Conservation (phyloP, 2,113 vertebrate species). For the Speoplatyrhinus poulsoni region DNA sequence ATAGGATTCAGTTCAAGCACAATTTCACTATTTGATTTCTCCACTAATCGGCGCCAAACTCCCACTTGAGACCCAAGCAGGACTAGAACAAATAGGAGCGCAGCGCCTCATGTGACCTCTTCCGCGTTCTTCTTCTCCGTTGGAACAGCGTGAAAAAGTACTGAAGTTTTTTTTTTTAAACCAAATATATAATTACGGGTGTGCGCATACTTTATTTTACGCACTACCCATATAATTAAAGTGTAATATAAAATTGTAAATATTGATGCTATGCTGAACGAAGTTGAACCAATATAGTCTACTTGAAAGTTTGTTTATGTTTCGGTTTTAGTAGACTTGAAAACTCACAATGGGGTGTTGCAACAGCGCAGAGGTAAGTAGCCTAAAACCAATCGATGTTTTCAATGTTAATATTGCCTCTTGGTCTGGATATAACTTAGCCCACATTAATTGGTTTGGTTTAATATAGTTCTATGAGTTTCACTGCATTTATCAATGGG, state of each 20-base stretch:
- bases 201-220: neutral
- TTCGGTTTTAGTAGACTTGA: neutral
- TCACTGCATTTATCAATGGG: neutral
- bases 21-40: neutral
- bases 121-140: conserved; percentile 59
- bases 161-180: neutral
- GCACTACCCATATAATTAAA: neutral
- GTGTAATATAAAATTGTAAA: neutral
- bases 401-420: neutral
- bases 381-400: neutral
- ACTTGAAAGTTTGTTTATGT: neutral
- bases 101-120: conserved; percentile 25
- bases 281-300: conserved; percentile 1
- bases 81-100: neutral
- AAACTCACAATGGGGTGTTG: conserved; percentile 59
- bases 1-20: neutral
- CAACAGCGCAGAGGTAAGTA: conserved; percentile 58
- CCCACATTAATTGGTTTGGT: too few species aligned
- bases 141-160: neutral
- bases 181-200: too few species aligned
- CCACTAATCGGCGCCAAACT: neutral
- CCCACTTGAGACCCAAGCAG: neutral
- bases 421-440: too few species aligned
- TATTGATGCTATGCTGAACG: neutral
- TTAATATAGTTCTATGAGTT: neutral